Evolutionary conservation across 2,797 vertebrate species (phyloP).

Genomic region (Pseudopleuronectes americanus): DNA sequence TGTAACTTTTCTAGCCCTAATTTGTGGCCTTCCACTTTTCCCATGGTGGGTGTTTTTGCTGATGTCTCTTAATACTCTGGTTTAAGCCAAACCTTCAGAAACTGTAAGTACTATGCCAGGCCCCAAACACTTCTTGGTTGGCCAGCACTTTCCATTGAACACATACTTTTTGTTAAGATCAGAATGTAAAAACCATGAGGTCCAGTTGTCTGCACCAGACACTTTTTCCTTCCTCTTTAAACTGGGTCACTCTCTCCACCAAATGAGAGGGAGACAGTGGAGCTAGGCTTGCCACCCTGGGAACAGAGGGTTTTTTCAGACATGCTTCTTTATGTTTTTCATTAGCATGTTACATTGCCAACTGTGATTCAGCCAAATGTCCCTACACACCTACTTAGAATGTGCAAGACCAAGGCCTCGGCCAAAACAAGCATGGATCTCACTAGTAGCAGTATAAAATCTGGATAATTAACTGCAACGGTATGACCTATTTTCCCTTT

Average conservation of each 20-base stretch:
- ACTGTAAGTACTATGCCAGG: slow-evolving; percentile 40
- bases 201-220: slow-evolving; percentile 46
- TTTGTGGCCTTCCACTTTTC: slow-evolving; percentile 49
- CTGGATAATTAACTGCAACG: slow-evolving; percentile 37
- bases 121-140: slow-evolving; percentile 57
- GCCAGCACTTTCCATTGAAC: slow-evolving; percentile 48
- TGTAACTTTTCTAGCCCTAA: slow-evolving; percentile 43
- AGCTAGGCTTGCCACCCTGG: slow-evolving; percentile 42
- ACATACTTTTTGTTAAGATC: slow-evolving; percentile 27
- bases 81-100: slow-evolving; percentile 47
- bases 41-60: slow-evolving; percentile 41
- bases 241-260: background rate
- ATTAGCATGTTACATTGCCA: slow-evolving; percentile 51
- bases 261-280: slow-evolving; percentile 49
- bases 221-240: slow-evolving; percentile 51
- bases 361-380: slow-evolving; percentile 63
- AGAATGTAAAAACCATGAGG: slow-evolving; percentile 45
- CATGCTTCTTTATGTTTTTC: slow-evolving; percentile 49
- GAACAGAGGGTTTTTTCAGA: slow-evolving; percentile 60
- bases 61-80: slow-evolving; percentile 39
- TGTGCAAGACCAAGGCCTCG: slow-evolving; percentile 43
- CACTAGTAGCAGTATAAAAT: slow-evolving; percentile 34
- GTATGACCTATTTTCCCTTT: slow-evolving; percentile 43
- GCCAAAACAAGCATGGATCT: slow-evolving; percentile 69
- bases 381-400: slow-evolving; percentile 62